A percentile compares a stretch with the other conserved stretches of the same genome.
phyloP scores from a whole-genome alignment of 2,888 invertebrate species.

The Tipula vernalis region DNA sequence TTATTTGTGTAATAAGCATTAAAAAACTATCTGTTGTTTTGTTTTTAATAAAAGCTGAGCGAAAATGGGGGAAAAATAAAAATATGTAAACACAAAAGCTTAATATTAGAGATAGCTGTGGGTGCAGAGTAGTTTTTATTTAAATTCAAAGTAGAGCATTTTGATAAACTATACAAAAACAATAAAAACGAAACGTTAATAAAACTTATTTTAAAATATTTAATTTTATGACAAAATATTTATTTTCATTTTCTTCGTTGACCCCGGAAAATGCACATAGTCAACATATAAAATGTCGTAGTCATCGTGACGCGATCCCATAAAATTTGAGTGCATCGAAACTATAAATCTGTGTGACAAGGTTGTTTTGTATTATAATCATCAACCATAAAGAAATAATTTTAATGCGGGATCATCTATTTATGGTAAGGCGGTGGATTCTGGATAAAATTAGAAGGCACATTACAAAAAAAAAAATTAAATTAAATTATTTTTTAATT shows the following conservation, averaged over 20 bases:
- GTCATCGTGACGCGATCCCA: neutral
- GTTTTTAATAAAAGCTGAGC: neutral
- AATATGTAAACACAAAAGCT: neutral
- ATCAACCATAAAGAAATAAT: neutral
- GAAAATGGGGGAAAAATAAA: neutral
- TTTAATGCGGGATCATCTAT: too few species aligned
- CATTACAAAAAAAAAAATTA: neutral
- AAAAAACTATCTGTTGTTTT: neutral
- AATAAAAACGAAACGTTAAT: too few species aligned
- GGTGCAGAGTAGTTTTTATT: neutral
- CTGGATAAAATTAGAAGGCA: neutral
- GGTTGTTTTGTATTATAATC: too few species aligned
- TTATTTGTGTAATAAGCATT: neutral
- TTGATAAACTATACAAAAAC: too few species aligned
- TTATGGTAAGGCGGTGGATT: neutral
- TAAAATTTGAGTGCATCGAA: neutral
- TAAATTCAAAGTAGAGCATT: too few species aligned
- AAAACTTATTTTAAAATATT: too few species aligned
- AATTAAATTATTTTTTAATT: neutral
- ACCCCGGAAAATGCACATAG: too few species aligned
- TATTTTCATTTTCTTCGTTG: too few species aligned
- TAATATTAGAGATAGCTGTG: neutral
- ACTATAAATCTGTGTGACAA: too few species aligned
- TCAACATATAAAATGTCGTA: neutral
- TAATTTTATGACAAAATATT: too few species aligned